Evolutionary conservation across 1,140 invertebrate species (phyloP), one percentile per base, ranked within the genome.

Genomic region (Meloidogyne exigua): DNA sequence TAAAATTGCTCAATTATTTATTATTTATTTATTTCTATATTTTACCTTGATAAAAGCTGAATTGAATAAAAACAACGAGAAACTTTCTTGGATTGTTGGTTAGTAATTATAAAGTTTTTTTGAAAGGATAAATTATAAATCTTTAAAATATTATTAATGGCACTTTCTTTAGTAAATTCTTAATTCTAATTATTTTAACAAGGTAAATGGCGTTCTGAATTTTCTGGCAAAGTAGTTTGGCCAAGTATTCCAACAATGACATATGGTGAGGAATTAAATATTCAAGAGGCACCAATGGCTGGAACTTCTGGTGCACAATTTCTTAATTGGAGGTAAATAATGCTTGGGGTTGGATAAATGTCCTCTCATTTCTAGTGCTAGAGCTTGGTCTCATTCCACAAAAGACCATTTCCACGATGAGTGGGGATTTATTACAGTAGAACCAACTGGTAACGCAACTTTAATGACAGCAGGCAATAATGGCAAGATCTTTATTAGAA

Each of bases 331-430:
- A 87, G 79, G 85, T 87, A 75, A 39, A 39, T 39, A 3, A n/a
- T n/a, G n/a, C n/a, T n/a, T n/a, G n/a, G n/a, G n/a, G n/a, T n/a
- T n/a, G n/a, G n/a, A n/a, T n/a, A n/a, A n/a, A n/a, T n/a, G n/a
- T n/a, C n/a, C n/a, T n/a, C n/a, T 21, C 68, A 49, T 36, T 78
- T 88, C 72, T 67, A 87, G 85, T 28, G 85, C 85, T 62, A 76
- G 85, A 64, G 85, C 85, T 4, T 87, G 85, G 85, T 87, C 85
- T 2, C 85, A 87, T 66, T 85, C 86, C 13, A 87, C 85, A 26
- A 87, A 87, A 77, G 85, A 87, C 69, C 85, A 87, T 73, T 88
- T 87, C 71, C 85, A 87, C 79, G 85, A 87, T 70, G 85, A 87
- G 72, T 87, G 86, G 86, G 85, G 85, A 68, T 87, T 83, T 77